Base-by-base conservation (phyloP, 2,797 vertebrate genomes). In the Macroramphosus scolopax region DNA sequence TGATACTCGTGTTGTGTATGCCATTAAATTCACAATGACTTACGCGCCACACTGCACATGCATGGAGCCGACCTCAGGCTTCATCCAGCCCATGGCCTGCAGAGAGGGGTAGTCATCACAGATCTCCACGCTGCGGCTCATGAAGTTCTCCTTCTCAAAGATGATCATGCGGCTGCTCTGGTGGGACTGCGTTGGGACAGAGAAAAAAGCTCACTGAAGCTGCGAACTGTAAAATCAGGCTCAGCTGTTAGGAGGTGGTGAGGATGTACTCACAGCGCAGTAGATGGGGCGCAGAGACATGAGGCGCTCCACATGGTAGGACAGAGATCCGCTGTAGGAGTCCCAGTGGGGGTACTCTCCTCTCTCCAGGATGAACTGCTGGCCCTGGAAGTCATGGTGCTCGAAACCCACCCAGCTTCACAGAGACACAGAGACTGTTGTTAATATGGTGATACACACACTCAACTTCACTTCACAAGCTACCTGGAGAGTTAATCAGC, bases 271-370 rank as follows among this genome's bases (percentile, higher is more conserved):
- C 55, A 91, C 90, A 1, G 91, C 89, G 3, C 90, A 91, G 86
- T 82, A 89, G 81, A 91, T 79, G 68, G 90, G 91, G 68, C 85
- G 87, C 72, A 90, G 77, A 31, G 87, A 90, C 89, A 90, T 90
- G 63, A 90, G 73, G 1, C 88, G 86, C 81, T 90, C 89, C 77
- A 89, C 86, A 0, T 90, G 88, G 78, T 90, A 90, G 60, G 89
- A 82, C 47, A 89, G 72, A 73, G 86, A 89, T 17, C 90, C 91
- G 0, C 90, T 85, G 86, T 90, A 92, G n/a, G 89, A 73, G 33
- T 92, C 90, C 90, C 91, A 92, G 80, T 90, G 90, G 16, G 91
- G 90, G 74, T 92, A 92, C 75, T 92, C 91, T 50, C 91, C 91
- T 75, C 89, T 89, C 82, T 92, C 91, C 79, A 92, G 77, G 63